Percentiles rank a stretch among this genome's conserved stretches.
phyloP scores from a whole-genome alignment of 2,113 vertebrate species.

The Xerus inauris region DNA sequence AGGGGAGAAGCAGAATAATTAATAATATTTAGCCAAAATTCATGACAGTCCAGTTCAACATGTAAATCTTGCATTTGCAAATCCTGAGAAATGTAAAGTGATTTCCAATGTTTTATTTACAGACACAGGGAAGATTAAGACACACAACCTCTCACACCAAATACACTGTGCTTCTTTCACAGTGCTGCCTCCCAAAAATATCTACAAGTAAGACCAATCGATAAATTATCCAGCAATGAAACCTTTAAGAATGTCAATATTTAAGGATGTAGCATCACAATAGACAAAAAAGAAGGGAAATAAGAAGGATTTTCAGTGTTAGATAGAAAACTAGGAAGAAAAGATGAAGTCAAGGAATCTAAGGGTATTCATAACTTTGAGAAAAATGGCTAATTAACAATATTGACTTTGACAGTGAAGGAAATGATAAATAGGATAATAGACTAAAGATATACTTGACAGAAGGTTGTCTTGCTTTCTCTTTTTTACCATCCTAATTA shows the following conservation, averaged over 20 bases:
- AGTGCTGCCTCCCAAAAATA: background rate
- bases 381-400: background rate
- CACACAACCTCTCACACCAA: accelerated
- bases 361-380: background rate
- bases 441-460: background rate
- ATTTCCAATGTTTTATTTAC: background rate
- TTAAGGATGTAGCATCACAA: background rate
- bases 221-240: background rate
- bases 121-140: background rate
- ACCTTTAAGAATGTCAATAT: background rate
- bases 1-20: background rate
- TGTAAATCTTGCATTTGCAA: background rate
- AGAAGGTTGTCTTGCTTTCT: background rate
- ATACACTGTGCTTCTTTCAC: background rate
- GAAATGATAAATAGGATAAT: background rate
- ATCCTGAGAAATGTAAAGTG: background rate
- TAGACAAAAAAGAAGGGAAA: background rate
- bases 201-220: background rate
- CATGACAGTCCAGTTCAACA: background rate
- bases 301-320: background rate
- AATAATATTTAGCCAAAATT: background rate
- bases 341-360: background rate
- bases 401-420: slow-evolving; percentile 2
- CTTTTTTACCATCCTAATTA: background rate
- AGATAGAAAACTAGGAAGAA: background rate